These are phyloP conservation scores for Peromyscus californicus DNA, from an alignment of 2,113 vertebrate genomes.

Conservation along the genomic window DNA sequence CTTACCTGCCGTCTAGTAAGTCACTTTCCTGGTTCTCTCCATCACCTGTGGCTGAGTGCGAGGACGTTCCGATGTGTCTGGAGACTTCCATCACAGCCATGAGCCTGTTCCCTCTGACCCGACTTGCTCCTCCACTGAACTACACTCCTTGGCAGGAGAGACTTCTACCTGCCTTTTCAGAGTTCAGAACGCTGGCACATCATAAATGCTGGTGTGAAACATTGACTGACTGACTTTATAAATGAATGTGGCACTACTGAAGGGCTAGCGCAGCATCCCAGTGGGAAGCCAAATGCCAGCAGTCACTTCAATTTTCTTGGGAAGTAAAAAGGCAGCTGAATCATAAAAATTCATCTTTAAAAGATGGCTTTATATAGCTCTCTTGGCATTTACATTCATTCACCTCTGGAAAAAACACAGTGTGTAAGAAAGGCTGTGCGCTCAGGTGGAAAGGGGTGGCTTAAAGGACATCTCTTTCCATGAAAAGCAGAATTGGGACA, in stretches of 20 bases:
- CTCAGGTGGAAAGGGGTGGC: not conserved
- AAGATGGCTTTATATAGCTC: constrained; percentile 33
- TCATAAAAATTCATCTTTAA: constrained; percentile 69
- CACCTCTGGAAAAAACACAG: not conserved
- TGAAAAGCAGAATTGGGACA: not conserved
- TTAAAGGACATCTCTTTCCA: not conserved
- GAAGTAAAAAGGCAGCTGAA: constrained; percentile 35
- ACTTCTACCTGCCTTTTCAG: constrained; percentile 6
- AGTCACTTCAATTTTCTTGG: constrained; percentile 49
- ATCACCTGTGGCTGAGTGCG: not conserved
- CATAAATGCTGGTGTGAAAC: not conserved
- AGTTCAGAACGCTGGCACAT: not conserved
- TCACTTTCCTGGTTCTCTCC: not conserved
- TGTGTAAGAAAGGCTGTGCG: not conserved
- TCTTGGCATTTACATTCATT: not conserved
- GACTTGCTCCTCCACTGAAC: not conserved
- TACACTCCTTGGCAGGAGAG: not conserved
- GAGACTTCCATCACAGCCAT: not conserved
- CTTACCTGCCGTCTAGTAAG: not conserved
- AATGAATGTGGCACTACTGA: too few relatives aligned
- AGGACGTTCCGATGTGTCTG: not conserved
- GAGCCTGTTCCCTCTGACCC: not conserved
- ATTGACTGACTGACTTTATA: not conserved
- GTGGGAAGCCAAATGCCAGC: not conserved
- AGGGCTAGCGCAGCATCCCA: not conserved